phyloP scores from a whole-genome alignment of 2,888 invertebrate genomes.

The Ectobius pallidus region DNA sequence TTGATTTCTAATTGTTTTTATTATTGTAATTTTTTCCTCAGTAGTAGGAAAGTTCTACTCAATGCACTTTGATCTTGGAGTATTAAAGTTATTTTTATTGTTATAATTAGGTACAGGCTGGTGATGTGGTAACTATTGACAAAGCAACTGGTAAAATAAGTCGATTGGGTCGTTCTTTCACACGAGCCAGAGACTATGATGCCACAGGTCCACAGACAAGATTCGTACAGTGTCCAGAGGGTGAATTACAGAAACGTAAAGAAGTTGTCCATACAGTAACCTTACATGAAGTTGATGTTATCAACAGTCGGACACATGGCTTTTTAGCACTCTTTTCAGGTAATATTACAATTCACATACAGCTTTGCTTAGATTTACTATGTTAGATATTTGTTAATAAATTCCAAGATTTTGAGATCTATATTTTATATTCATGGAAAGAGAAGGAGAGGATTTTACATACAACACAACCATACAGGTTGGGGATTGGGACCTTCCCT shows the following conservation, averaged over 20 bases:
- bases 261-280: constrained; percentile 98
- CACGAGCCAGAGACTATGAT: constrained; percentile 96
- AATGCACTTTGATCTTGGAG: too few relatives aligned
- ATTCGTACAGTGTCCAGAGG: constrained; percentile 98
- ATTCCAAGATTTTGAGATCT: too few relatives aligned
- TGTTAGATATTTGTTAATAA: too few relatives aligned
- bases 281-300: constrained; percentile 98
- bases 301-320: constrained; percentile 97
- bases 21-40: too few relatives aligned
- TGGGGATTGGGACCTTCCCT: too few relatives aligned
- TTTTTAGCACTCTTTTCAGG: constrained; percentile 97
- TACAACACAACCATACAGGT: too few relatives aligned
- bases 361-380: too few relatives aligned
- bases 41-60: too few relatives aligned
- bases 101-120: constrained; percentile 86
- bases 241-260: constrained; percentile 96
- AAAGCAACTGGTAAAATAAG: constrained; percentile 96
- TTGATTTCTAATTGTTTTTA: too few relatives aligned
- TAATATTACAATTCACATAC: constrained; percentile 47
- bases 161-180: constrained; percentile 91
- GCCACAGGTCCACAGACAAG: constrained; percentile 84
- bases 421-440: too few relatives aligned
- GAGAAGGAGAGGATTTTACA: too few relatives aligned
- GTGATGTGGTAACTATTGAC: constrained; percentile 98
- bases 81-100: too few relatives aligned